Percentiles rank a stretch among this genome's conserved stretches.
Conservation (phyloP, 2,888 invertebrate species). For the Philhelius pedissequus region DNA sequence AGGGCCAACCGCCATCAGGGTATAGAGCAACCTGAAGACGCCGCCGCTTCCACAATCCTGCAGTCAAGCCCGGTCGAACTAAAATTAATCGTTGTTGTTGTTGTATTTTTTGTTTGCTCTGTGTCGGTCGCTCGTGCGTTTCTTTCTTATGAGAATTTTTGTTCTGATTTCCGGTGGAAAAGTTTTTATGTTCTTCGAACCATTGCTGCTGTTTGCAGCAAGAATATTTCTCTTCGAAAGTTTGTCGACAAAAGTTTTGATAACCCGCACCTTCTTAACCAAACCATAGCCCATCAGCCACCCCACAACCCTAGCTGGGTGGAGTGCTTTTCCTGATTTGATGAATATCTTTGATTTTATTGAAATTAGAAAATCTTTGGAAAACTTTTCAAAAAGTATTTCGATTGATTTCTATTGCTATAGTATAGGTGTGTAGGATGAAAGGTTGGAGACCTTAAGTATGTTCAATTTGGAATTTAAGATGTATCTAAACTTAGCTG, state of each 20-base stretch:
- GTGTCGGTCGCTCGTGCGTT: slow-evolving; percentile 57
- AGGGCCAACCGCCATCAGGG: background rate
- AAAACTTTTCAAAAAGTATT: slow-evolving; percentile 60
- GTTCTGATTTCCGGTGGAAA: slow-evolving; percentile 63
- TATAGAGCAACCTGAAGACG: slow-evolving; percentile 6
- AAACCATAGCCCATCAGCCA: background rate
- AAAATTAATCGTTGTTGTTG: slow-evolving; percentile 47
- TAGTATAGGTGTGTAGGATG: slow-evolving; percentile 37
- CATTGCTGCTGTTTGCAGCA: slow-evolving; percentile 55
- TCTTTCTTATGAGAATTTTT: slow-evolving; percentile 54
- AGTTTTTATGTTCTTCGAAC: slow-evolving; percentile 62
- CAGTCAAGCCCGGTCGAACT: slow-evolving; percentile 1
- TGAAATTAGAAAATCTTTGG: slow-evolving; percentile 65
- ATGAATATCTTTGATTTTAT: slow-evolving; percentile 70
- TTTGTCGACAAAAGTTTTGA: slow-evolving; percentile 57
- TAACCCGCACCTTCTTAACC: slow-evolving; percentile 15
- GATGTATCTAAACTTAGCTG: no score
- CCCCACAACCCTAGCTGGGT: background rate
- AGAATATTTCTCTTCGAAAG: slow-evolving; percentile 44
- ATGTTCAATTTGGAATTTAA: background rate
- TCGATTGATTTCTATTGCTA: slow-evolving; percentile 64
- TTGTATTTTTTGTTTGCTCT: background rate
- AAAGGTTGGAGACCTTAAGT: slow-evolving; percentile 13
- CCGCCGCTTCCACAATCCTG: no score
- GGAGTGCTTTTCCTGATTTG: slow-evolving; percentile 48